These are phyloP conservation scores for Chaetura pelagica DNA, from an alignment of 2,113 vertebrate species.

Conservation along the genomic window DNA sequence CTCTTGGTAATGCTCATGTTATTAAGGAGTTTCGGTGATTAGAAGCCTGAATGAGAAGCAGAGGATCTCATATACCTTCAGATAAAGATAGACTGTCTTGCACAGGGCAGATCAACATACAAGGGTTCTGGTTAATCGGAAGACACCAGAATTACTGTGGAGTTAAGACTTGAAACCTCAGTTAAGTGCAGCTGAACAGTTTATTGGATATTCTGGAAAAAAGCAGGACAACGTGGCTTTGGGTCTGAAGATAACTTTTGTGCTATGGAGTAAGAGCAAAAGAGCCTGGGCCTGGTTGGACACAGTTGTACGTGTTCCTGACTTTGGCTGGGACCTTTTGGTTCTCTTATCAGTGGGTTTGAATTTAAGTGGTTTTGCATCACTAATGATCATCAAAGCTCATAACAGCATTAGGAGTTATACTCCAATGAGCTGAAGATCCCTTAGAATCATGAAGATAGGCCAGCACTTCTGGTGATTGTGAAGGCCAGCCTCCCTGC, in stretches of 20 bases:
- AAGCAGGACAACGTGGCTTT: not conserved
- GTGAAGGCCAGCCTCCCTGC: not conserved
- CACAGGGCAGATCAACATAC: too few relatives aligned
- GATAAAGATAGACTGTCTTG: too few relatives aligned
- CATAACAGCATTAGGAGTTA: not conserved
- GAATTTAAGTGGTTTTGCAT: not conserved
- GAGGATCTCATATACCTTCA: too few relatives aligned
- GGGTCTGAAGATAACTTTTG: not conserved
- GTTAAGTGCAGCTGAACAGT: not conserved
- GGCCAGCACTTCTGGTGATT: not conserved
- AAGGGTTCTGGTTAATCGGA: too few relatives aligned
- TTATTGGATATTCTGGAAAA: not conserved
- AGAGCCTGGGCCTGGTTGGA: too few relatives aligned
- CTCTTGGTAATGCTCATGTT: not conserved
- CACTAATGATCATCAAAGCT: not conserved
- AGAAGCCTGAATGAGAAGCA: too few relatives aligned
- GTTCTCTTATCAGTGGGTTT: not conserved
- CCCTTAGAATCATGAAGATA: not conserved
- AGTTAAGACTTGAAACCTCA: not conserved
- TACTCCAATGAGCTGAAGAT: not conserved
- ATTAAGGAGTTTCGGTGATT: too few relatives aligned
- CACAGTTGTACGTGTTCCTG: not conserved
- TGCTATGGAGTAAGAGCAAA: not conserved
- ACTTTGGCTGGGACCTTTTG: not conserved
- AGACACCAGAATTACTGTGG: too few relatives aligned